Percentiles rank a stretch among this genome's conserved stretches.
phyloP scores from a whole-genome alignment of 2,113 vertebrate genomes.

The Harpagus bidentatus region DNA sequence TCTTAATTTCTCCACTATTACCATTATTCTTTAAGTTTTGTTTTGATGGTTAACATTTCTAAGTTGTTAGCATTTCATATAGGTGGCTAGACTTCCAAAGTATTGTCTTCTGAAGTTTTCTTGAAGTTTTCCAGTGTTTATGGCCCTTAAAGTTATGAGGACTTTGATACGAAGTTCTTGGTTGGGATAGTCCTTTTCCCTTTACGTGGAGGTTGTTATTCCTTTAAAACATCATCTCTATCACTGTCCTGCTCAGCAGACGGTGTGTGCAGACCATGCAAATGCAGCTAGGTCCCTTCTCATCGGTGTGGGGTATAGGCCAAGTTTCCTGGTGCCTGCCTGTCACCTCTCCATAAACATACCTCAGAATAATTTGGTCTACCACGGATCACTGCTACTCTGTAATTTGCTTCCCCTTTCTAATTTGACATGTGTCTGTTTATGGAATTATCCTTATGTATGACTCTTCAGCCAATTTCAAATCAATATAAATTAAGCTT shows the following conservation, averaged over 20 bases:
- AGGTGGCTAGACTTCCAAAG: background rate
- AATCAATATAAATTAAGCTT: background rate
- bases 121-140: background rate
- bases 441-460: background rate
- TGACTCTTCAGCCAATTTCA: background rate
- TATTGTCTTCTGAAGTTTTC: background rate
- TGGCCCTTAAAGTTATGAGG: background rate
- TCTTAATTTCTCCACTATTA: background rate
- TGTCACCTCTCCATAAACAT: background rate
- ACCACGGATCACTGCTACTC: background rate
- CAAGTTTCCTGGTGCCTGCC: background rate
- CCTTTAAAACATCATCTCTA: background rate
- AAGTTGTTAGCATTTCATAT: background rate
- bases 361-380: background rate
- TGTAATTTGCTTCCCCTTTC: constrained; percentile 7
- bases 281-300: background rate
- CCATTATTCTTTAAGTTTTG: background rate
- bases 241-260: background rate
- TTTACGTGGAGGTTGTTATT: background rate
- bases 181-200: background rate
- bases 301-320: background rate
- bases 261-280: background rate
- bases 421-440: background rate
- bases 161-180: background rate
- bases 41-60: background rate